These are phyloP conservation scores for Podarcis muralis DNA, from an alignment of 2,113 vertebrate species.

Conservation along the genomic window DNA sequence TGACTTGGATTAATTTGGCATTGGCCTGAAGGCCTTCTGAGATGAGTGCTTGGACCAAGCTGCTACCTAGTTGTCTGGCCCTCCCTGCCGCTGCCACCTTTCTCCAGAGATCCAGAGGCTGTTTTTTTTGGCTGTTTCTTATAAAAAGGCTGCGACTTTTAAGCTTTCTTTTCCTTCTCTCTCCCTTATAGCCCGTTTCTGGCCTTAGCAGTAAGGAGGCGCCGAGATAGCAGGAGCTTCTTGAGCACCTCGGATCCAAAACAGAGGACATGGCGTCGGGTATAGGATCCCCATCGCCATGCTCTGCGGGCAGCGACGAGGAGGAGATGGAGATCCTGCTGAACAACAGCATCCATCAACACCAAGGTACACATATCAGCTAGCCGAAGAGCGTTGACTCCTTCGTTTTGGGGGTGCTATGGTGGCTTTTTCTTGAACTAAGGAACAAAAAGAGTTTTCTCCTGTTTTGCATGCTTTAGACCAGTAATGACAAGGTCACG, in stretches of 20 bases:
- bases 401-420: too few relatives aligned
- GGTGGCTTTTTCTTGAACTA: not conserved
- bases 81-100: not conserved
- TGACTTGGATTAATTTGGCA: not conserved
- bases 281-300: constrained; percentile 78
- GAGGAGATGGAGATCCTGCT: constrained; percentile 80
- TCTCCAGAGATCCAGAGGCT: constrained; percentile 9
- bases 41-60: not conserved
- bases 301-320: constrained; percentile 80
- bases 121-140: constrained; percentile 24
- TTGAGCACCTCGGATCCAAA: constrained; percentile 12
- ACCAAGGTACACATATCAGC: constrained; percentile 62
- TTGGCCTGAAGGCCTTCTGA: not conserved
- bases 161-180: not conserved
- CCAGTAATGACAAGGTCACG: not conserved
- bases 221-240: constrained; percentile 12
- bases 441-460: not conserved
- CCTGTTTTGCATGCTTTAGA: not conserved
- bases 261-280: constrained; percentile 78
- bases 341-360: constrained; percentile 76
- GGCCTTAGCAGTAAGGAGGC: constrained; percentile 42
- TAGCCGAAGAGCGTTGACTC: not conserved
- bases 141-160: constrained; percentile 6
- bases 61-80: not conserved
- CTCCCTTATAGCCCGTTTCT: constrained; percentile 19